Base-by-base conservation (phyloP, 2,888 invertebrate genomes). In the Heliconius charithonia region DNA sequence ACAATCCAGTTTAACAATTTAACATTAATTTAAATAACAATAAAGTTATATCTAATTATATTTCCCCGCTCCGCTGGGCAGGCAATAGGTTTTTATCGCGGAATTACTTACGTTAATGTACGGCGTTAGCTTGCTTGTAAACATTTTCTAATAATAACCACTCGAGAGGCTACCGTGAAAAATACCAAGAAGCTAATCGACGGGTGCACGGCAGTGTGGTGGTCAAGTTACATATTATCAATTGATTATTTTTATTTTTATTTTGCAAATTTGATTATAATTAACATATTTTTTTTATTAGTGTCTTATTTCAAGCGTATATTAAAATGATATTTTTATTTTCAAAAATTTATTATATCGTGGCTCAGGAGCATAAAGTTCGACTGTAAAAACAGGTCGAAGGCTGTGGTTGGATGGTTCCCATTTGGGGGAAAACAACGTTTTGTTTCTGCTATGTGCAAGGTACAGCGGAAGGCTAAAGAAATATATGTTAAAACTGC, bases 61-160 rank as follows among this genome's bases (percentile, higher is more conserved):
- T 66, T 51, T 27, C 77, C 51, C 37, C 78, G 80, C 72, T 73
- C 29, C 63, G 62, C 27, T 73, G 73, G 67, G 75, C 80, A 71
- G 75, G 71, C 62, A 67, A 32, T n/a, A 13, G 29, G 66, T 81
- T 79, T 81, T 80, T 81, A 81, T 77, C 81, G 77, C 79, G 81
- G 79, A 79, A 81, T 78, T 76, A 78, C 70, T 76, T 78, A 71
- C 63, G 32, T 67, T 37, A 69, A 51, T 67, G 77, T 71, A n/a
- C 78, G 72, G 73, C 75, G 51, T 76, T 77, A 63, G 66, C 78
- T 80, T 73, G 69, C 69, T 79, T 79, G 79, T 79, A 77, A 79
- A 79, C 76, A 81, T 56, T 76, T 45, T 32, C 73, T 80, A 79
- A 79, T 79, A 79, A 79, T 80, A 79, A 72, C 13, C 62, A 74